phyloP scores from a whole-genome alignment of 2,888 invertebrate genomes.

The Brassicogethes aeneus region DNA sequence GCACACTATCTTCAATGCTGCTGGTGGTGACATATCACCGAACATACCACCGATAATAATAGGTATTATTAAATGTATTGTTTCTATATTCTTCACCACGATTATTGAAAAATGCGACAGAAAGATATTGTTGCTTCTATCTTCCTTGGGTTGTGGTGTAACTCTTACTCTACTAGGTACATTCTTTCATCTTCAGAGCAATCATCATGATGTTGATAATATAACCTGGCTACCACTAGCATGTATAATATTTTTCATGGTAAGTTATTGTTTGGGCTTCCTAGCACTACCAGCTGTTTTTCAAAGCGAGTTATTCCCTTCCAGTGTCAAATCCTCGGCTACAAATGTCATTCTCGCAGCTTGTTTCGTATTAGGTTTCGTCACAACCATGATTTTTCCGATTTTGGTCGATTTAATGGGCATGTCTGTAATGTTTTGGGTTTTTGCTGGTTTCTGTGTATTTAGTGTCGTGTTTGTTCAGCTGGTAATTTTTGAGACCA shows the following conservation, averaged over 20 bases:
- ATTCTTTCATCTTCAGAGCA: constrained; percentile 19
- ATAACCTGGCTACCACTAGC: constrained; percentile 62
- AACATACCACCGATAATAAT: constrained; percentile 65
- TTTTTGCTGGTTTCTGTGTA: neutral
- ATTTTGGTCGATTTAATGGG: neutral
- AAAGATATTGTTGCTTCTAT: constrained; percentile 58
- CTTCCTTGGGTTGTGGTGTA: constrained; percentile 54
- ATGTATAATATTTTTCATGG: constrained; percentile 60
- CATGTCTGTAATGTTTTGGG: neutral
- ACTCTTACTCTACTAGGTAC: constrained; percentile 36
- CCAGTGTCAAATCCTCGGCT: constrained; percentile 64
- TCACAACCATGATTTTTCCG: constrained; percentile 1
- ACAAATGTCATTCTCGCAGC: constrained; percentile 13
- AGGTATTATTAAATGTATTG: constrained; percentile 61
- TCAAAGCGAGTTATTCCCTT: constrained; percentile 72
- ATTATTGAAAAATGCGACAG: constrained; percentile 72
- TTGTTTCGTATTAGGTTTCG: constrained; percentile 15
- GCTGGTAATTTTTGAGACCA: neutral
- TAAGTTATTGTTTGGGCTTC: constrained; percentile 59
- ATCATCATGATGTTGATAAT: constrained; percentile 9
- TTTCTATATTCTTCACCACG: constrained; percentile 58
- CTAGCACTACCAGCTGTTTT: constrained; percentile 76
- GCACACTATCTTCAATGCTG: constrained; percentile 56
- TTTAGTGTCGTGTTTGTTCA: neutral
- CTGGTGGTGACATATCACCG: constrained; percentile 40